Evolutionary conservation across 2,888 invertebrate species (phyloP).

Genomic region (Chymomyza amoena): DNA sequence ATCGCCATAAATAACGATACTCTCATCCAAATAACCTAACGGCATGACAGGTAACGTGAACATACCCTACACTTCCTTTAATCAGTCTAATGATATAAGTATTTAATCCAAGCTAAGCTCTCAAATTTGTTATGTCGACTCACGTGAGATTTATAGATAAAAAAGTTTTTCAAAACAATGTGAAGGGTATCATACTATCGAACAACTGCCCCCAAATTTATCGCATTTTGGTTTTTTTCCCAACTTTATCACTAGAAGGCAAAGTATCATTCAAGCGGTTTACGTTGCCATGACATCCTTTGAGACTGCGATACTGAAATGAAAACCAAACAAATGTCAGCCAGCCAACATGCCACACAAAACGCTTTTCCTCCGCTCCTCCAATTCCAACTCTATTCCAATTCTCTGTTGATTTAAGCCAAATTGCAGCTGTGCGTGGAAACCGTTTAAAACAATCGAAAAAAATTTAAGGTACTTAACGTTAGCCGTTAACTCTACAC

Average conservation of each 20-base stretch:
- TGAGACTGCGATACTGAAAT: slow-evolving; percentile 43
- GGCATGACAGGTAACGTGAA: too few relatives aligned
- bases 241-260: background rate
- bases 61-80: too few relatives aligned
- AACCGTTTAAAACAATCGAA: background rate
- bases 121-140: too few relatives aligned
- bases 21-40: too few relatives aligned
- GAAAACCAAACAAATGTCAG: slow-evolving; percentile 71
- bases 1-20: too few relatives aligned
- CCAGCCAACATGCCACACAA: slow-evolving; percentile 30
- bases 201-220: too few relatives aligned
- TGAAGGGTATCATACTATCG: background rate
- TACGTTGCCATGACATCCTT: slow-evolving; percentile 54
- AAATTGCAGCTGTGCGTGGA: slow-evolving; percentile 42
- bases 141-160: too few relatives aligned
- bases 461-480: background rate
- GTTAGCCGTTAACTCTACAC: slow-evolving; percentile 39
- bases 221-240: background rate
- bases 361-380: slow-evolving; percentile 13
- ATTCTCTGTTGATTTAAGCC: slow-evolving; percentile 54
- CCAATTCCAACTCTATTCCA: background rate
- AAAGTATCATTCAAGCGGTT: background rate
- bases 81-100: too few relatives aligned
- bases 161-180: too few relatives aligned
- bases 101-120: too few relatives aligned